Evolutionary conservation across 2,888 invertebrate species (phyloP).

Genomic region (Latheticus oryzae): DNA sequence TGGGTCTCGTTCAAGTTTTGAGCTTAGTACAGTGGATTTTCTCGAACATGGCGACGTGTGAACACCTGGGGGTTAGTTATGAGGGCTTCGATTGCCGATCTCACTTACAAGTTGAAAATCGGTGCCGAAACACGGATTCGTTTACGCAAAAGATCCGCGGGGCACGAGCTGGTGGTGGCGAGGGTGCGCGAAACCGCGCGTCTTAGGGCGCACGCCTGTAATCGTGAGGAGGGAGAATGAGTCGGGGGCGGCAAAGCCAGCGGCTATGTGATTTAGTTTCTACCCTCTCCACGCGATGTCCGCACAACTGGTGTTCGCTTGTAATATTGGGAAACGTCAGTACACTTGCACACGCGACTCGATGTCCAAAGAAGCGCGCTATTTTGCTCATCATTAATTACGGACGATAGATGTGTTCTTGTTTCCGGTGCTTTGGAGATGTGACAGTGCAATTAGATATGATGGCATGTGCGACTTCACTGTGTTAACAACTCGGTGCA

Average conservation of each 20-base stretch:
- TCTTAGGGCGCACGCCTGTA: slow-evolving; percentile 62
- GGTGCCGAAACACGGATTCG: slow-evolving; percentile 52
- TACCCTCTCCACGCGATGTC: slow-evolving; percentile 59
- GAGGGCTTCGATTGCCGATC: slow-evolving; percentile 50
- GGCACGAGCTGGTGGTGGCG: slow-evolving; percentile 45
- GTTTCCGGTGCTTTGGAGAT: slow-evolving; percentile 37
- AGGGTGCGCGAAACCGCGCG: slow-evolving; percentile 59
- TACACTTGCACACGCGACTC: slow-evolving; percentile 52
- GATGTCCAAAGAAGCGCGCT: slow-evolving; percentile 44
- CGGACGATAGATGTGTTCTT: slow-evolving; percentile 31
- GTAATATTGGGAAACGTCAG: slow-evolving; percentile 52
- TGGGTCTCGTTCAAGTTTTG: slow-evolving; percentile 23
- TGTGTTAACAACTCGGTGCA: slow-evolving; percentile 45
- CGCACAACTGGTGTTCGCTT: slow-evolving; percentile 50
- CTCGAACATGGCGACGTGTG: slow-evolving; percentile 38
- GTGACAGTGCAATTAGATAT: slow-evolving; percentile 42
- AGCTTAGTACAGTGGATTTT: slow-evolving; percentile 32
- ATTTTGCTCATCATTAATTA: slow-evolving; percentile 22
- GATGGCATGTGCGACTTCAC: slow-evolving; percentile 46
- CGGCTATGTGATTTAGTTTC: slow-evolving; percentile 64
- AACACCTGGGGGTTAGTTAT: slow-evolving; percentile 50
- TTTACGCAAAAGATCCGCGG: slow-evolving; percentile 52
- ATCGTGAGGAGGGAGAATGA: slow-evolving; percentile 59
- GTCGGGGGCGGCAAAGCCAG: slow-evolving; percentile 63
- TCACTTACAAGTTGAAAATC: slow-evolving; percentile 47